Base-by-base conservation (phyloP, 2,113 vertebrate genomes). In the Cnemophilus loriae region DNA sequence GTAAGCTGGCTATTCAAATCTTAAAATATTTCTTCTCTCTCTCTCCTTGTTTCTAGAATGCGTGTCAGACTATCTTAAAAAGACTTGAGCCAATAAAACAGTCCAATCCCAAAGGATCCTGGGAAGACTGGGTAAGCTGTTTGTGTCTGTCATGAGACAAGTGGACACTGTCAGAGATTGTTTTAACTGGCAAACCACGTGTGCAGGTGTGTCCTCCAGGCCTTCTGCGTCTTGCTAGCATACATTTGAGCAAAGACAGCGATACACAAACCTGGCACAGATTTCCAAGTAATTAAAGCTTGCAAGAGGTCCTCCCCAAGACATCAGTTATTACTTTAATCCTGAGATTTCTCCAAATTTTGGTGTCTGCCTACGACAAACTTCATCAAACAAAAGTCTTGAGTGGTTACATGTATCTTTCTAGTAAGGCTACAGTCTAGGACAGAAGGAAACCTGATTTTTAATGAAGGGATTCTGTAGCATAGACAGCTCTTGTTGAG, bases 111-210 rank as follows among this genome's bases (percentile, higher is more conserved):
- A 95, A 92, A 57, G 99, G 98, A 78, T 96, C 97, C 77, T 99
- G 99, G 99, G 98, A 99, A 84, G 97, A 98, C 46, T 99, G 99
- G 99, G 99, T 99, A 96, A 98, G 98, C 32, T 85, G 41, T 73
- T 81, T 93, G 76, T 64, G 16, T 46, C 22, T 63, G 59, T 70
- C 3, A 4, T 2, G 16, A 89, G 41, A 53, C 75, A 87, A 77
- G 8, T 33, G 69, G 49, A 27, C 19, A 13, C 50, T 39, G 28
- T 39, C 39, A 69, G 57, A 64, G 30, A 22, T 59, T 50, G 35
- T 74, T 87, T 75, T 61, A 35, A 7, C 22, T 76, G 53, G 16
- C 35, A 88, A 71, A 52, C 17, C 8, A 13, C 4, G 1, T 39
- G 32, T 60, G 32, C 37, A 84, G 44, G 10, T 80, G n/a, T 44